phyloP scores from a whole-genome alignment of 2,797 vertebrate genomes.

The Gephyroberyx darwinii region DNA sequence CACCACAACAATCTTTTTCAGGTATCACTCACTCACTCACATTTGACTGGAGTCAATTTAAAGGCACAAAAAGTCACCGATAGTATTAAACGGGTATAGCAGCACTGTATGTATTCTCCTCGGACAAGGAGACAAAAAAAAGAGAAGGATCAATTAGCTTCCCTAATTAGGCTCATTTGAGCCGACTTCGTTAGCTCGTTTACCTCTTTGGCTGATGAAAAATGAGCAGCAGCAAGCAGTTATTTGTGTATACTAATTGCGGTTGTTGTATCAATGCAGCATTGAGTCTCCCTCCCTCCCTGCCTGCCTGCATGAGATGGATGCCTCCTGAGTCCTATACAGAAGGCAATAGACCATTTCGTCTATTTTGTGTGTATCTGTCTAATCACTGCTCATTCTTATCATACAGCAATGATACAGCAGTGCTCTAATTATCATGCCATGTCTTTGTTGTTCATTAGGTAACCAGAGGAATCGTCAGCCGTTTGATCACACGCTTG shows the following conservation, averaged over 20 bases:
- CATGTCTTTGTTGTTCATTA: constrained; percentile 35
- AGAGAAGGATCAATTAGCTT: constrained; percentile 63
- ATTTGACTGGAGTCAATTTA: neutral
- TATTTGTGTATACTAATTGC: constrained; percentile 74
- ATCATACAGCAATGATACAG: constrained; percentile 51
- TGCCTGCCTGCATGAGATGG: constrained; percentile 48
- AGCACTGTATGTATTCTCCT: neutral
- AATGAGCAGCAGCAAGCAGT: constrained; percentile 50
- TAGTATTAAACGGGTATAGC: neutral
- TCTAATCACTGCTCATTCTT: constrained; percentile 53
- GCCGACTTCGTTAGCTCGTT: constrained; percentile 66
- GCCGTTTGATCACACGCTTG: constrained; percentile 41
- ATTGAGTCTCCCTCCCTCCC: constrained; percentile 23
- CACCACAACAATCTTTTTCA: no score
- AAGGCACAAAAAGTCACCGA: neutral
- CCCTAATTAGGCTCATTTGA: constrained; percentile 69
- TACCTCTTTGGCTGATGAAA: constrained; percentile 69
- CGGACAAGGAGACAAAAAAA: constrained; percentile 20
- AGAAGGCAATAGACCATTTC: constrained; percentile 47
- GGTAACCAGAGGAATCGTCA: constrained; percentile 50
- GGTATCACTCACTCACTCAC: no score
- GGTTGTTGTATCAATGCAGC: constrained; percentile 58
- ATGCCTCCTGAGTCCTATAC: constrained; percentile 60
- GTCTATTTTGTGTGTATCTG: constrained; percentile 38
- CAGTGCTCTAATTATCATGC: constrained; percentile 58